Percentiles rank a stretch among this genome's conserved stretches.
These are phyloP conservation scores for Andrena fulva DNA, from an alignment of 2,888 invertebrate genomes.

Conservation along the genomic window DNA sequence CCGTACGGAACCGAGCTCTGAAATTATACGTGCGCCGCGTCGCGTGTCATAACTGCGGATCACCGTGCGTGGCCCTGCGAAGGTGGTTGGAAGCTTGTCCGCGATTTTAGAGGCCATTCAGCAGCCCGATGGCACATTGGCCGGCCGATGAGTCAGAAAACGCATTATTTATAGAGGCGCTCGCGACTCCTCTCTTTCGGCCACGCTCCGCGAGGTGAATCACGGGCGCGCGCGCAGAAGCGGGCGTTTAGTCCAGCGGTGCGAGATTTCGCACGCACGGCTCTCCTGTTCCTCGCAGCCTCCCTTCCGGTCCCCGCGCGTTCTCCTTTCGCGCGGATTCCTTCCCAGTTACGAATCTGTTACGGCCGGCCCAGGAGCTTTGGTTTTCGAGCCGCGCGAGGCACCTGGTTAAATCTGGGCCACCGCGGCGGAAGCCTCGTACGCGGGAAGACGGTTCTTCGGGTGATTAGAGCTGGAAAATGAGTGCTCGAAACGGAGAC, in stretches of 20 bases:
- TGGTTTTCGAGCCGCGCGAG: conserved; percentile 9
- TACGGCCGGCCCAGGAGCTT: conserved; percentile 35
- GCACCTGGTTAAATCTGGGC: conserved; percentile 10
- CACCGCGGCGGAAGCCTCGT: neutral
- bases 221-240: conserved; percentile 33
- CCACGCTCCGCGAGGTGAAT: conserved; percentile 57
- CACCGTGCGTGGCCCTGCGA: neutral
- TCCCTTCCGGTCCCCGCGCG: conserved; percentile 4
- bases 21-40: neutral
- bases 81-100: neutral
- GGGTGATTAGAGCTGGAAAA: neutral
- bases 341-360: conserved; percentile 39
- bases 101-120: conserved; percentile 57
- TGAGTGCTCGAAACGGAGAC: neutral
- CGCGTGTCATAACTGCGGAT: neutral
- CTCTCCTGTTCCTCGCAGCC: neutral
- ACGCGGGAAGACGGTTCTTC: neutral
- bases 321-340: conserved; percentile 39
- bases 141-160: conserved; percentile 70
- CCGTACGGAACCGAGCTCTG: conserved; percentile 19
- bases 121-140: conserved; percentile 50
- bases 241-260: neutral
- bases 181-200: conserved; percentile 37
- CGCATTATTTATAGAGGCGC: conserved; percentile 70
- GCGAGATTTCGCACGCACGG: conserved; percentile 27